Conservation (phyloP, 2,797 vertebrate genomes). For the Etheostoma nigrum region DNA sequence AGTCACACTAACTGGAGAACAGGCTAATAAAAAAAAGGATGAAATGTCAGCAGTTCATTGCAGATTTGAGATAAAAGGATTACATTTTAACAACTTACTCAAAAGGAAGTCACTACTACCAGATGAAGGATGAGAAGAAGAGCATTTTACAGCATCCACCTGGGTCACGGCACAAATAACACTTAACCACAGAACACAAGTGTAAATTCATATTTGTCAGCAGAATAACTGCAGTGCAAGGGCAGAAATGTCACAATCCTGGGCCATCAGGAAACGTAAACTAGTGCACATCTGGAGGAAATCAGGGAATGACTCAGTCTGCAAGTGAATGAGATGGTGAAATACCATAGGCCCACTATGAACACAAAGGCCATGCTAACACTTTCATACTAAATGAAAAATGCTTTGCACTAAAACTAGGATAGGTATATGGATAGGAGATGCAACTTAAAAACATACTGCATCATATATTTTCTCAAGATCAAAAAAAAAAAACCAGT, state of each 20-base stretch:
- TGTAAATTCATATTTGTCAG: conserved; percentile 66
- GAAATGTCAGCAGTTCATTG: conserved; percentile 64
- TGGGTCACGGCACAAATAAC: conserved; percentile 27
- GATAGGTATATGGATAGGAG: background rate
- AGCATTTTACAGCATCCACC: conserved; percentile 14
- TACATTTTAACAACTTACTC: conserved; percentile 59
- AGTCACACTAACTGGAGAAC: conserved; percentile 49
- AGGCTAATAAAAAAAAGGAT: conserved; percentile 65
- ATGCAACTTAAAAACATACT: background rate
- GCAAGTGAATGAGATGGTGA: conserved; percentile 80
- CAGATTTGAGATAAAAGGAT: conserved; percentile 64
- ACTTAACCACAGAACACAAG: background rate
- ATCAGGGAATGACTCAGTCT: conserved; percentile 83
- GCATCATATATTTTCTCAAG: background rate
- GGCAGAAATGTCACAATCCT: conserved; percentile 80
- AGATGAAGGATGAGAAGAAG: background rate
- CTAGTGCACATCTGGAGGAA: conserved; percentile 84
- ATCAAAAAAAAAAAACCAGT: background rate
- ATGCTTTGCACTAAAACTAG: background rate
- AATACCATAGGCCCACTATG: conserved; percentile 75
- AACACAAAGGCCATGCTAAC: conserved; percentile 57
- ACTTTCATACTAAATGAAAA: conserved; percentile 33
- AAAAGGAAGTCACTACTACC: too few relatives aligned
- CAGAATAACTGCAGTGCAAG: conserved; percentile 62
- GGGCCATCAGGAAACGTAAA: conserved; percentile 77